Conservation (phyloP, 2,797 vertebrate genomes). For the Petrocephalus schoutedeni region DNA sequence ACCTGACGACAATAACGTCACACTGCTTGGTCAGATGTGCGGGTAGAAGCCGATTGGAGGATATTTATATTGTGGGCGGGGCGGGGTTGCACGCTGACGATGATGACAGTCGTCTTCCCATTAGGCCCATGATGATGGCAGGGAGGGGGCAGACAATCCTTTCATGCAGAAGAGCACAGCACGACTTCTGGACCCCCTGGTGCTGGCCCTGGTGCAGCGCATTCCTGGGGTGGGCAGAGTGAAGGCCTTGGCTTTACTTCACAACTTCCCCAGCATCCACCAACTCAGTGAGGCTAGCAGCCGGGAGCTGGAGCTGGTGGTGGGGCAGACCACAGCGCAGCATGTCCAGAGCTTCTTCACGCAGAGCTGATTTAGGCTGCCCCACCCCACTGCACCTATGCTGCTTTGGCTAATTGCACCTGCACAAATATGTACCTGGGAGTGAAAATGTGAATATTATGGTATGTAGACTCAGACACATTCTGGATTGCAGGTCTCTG, state of each 20-base stretch:
- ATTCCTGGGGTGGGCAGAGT: conserved; percentile 79
- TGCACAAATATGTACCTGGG: neutral
- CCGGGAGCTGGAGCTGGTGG: conserved; percentile 62
- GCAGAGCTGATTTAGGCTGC: conserved; percentile 22
- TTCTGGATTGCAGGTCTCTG: neutral
- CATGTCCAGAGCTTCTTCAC: conserved; percentile 69
- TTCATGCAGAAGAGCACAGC: conserved; percentile 56
- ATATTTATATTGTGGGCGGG: neutral
- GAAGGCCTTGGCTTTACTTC: conserved; percentile 74
- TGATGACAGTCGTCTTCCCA: conserved; percentile 12
- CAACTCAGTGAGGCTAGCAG: conserved; percentile 62
- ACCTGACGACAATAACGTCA: neutral
- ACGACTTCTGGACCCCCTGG: conserved; percentile 51
- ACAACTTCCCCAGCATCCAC: conserved; percentile 71
- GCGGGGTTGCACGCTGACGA: neutral
- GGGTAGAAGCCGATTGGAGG: neutral
- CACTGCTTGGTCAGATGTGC: neutral
- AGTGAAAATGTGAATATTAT: neutral
- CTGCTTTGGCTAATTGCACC: neutral
- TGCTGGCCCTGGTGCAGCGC: conserved; percentile 67
- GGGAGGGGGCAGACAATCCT: conserved; percentile 63
- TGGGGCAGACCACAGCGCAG: conserved; percentile 65
- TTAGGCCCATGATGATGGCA: conserved; percentile 71
- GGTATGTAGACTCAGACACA: neutral
- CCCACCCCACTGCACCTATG: neutral